phyloP scores from a whole-genome alignment of 2,113 vertebrate genomes.

The Spea multiplicata region DNA sequence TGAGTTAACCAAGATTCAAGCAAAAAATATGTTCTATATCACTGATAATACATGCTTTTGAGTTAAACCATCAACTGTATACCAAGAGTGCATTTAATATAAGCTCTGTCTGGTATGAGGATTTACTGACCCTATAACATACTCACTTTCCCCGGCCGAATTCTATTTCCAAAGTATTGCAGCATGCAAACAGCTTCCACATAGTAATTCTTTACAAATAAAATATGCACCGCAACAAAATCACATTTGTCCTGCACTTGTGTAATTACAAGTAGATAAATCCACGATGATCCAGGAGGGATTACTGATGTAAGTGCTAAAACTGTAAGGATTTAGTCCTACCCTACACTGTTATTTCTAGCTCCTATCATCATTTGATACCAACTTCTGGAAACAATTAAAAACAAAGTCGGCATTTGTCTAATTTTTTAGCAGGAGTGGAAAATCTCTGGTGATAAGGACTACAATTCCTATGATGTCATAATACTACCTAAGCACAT shows the following conservation, averaged over 20 bases:
- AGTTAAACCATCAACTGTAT: too few species aligned
- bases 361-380: neutral
- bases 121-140: too few species aligned
- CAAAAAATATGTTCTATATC: too few species aligned
- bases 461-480: too few species aligned
- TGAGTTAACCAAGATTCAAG: too few species aligned
- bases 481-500: too few species aligned
- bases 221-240: neutral
- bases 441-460: neutral
- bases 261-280: neutral
- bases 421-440: neutral
- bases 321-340: neutral
- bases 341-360: neutral
- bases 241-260: neutral
- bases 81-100: too few species aligned
- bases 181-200: neutral
- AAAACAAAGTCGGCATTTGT: neutral
- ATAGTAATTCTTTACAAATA: neutral
- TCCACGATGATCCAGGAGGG: neutral
- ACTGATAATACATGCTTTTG: too few species aligned
- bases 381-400: neutral
- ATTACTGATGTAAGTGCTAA: constrained; percentile 5
- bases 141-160: neutral
- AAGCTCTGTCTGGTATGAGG: too few species aligned
- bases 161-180: neutral